Base-by-base conservation (phyloP, 2,113 vertebrate genomes). In the Accipiter virgatus region DNA sequence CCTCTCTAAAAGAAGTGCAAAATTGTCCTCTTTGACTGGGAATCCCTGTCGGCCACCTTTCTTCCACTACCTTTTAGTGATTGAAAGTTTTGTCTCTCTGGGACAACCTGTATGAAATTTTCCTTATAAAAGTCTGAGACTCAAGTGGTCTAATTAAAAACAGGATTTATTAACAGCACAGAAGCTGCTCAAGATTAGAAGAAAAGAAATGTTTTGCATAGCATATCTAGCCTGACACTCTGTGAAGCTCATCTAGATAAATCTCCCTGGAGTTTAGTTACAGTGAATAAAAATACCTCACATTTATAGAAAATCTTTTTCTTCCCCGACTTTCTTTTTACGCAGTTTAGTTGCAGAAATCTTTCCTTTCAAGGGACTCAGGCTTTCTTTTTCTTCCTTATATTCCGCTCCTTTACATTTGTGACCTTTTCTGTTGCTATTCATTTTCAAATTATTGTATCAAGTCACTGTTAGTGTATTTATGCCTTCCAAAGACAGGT, bases 131-230 rank as follows among this genome's bases (percentile, higher is more conserved):
- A 84, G 13, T 67, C 36, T 67, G 65, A 72, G 83, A 75, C 88
- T 91, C 94, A 88, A 96, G 95, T 97, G 93, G 53, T 96, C 84
- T 96, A 96, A 97, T 97, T 97, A 96, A 93, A 94, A 68, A 5
- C 13, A 81, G 66, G 71, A 88, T 95, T 94, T 96, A 97, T 95
- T 91, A 95, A 90, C 65, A 90, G 56, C 72, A 79, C 38, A 86
- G 83, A 92, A 95, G 34, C 43, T 75, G 80, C 40, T 90, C 26
- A 82, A 94, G 71, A 90, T 91, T 79, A 94, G 84, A 93, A 86
- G 50, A 52, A 52, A 52, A 52, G 47, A 80, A 78, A 62, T 82
- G 26, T 91, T 95, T 95, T 95, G 81, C 74, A 66, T 73, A 83
- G 55, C 16, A 27, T 81, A 86, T 79, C 74, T 78, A 74, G 31